These are phyloP conservation scores for Parauchenoglanis punctatus DNA, from an alignment of 2,797 vertebrate species.

Conservation along the genomic window DNA sequence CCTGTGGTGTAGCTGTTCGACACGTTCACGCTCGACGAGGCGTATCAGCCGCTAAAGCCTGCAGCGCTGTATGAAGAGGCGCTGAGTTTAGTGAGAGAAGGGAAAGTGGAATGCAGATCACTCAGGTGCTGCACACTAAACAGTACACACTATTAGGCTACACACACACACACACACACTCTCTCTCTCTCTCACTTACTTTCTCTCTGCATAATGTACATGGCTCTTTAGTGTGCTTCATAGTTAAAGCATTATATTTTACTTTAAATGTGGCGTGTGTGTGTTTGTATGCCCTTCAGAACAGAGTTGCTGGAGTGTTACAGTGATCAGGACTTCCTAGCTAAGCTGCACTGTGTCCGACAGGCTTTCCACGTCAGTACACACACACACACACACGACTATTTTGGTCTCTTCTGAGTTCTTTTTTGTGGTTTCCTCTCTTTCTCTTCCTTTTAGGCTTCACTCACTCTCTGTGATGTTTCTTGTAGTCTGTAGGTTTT, in stretches of 20 bases:
- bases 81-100: constrained; percentile 81
- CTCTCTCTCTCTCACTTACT: not conserved
- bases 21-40: constrained; percentile 75
- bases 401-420: not conserved
- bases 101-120: constrained; percentile 81
- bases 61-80: constrained; percentile 92
- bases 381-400: not conserved
- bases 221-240: not conserved
- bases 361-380: constrained; percentile 91
- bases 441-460: not conserved
- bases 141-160: not conserved
- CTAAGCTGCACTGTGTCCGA: constrained; percentile 93
- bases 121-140: constrained; percentile 76
- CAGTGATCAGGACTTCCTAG: constrained; percentile 92
- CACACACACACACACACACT: not conserved
- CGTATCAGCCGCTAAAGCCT: constrained; percentile 81
- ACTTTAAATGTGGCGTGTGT: not conserved
- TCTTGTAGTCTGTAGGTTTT: constrained; percentile 21
- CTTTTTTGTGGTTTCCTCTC: constrained; percentile 4
- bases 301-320: constrained; percentile 94
- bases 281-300: constrained; percentile 68
- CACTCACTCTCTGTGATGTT: not conserved
- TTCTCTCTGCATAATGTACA: not conserved
- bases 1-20: constrained; percentile 84
- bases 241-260: not conserved